Percentiles rank a stretch among this genome's conserved stretches.
Conservation (phyloP, 2,888 invertebrate genomes). For the Anarsia innoxiella region DNA sequence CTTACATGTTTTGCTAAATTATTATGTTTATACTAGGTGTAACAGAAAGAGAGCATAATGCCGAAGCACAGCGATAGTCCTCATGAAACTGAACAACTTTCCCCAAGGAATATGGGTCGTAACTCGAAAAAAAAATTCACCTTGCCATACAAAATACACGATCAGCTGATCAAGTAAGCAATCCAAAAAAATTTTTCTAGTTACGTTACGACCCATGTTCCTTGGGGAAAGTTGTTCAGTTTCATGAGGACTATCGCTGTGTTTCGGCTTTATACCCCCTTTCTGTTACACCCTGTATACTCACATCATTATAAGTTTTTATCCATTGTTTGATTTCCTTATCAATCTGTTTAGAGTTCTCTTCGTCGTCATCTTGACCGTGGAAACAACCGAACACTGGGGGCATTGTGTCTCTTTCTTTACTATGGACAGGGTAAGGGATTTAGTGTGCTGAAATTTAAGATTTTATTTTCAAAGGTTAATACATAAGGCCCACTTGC, state of each 20-base stretch:
- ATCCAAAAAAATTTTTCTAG: no score
- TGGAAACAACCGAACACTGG: constrained; percentile 49
- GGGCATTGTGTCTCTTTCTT: no score
- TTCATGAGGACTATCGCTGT: no score
- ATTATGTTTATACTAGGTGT: neutral
- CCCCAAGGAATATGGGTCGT: neutral
- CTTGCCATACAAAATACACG: no score
- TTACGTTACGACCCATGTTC: neutral
- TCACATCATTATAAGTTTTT: constrained; percentile 68
- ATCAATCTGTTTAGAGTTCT: constrained; percentile 66
- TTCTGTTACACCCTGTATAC: constrained; percentile 18
- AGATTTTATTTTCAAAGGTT: no score
- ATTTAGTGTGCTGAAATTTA: no score
- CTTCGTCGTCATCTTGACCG: constrained; percentile 46
- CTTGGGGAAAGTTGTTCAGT: no score
- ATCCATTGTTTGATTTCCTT: constrained; percentile 72
- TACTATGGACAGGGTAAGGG: no score
- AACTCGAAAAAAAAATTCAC: neutral
- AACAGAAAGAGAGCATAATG: neutral
- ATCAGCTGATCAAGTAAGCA: no score
- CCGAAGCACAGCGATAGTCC: neutral
- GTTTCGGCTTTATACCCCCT: no score
- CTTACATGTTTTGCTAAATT: neutral
- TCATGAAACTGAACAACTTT: neutral
- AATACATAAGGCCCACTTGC: no score